These are phyloP conservation scores for Dysmachus trigonus DNA, from an alignment of 2,888 invertebrate genomes.

Conservation along the genomic window DNA sequence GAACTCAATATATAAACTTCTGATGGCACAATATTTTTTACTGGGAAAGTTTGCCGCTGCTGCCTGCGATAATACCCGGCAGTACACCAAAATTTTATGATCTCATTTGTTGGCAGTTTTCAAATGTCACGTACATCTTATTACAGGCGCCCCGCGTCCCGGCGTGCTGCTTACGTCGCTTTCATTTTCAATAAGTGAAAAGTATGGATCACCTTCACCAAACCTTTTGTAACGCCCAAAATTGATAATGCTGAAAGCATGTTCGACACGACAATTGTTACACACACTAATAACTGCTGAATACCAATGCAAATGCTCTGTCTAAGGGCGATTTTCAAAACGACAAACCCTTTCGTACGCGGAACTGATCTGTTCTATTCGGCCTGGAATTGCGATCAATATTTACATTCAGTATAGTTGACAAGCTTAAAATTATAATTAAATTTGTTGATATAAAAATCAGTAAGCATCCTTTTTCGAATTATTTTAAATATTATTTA, in stretches of 20 bases:
- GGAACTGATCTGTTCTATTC: no score
- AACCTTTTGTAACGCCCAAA: not conserved
- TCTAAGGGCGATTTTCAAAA: not conserved
- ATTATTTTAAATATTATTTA: no score
- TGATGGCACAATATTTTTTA: slow-evolving; percentile 10
- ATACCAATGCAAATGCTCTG: not conserved
- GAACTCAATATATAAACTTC: slow-evolving; percentile 4
- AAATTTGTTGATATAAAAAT: no score
- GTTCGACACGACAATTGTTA: not conserved
- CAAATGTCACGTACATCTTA: slow-evolving; percentile 21
- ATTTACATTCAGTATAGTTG: no score
- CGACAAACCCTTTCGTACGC: not conserved
- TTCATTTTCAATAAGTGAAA: not conserved
- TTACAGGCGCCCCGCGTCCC: not conserved
- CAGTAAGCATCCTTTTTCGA: no score
- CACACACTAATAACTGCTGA: not conserved
- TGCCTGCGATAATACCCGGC: not conserved
- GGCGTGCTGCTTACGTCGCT: not conserved
- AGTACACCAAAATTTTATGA: slow-evolving; percentile 25
- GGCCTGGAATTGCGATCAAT: no score
- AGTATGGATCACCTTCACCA: not conserved
- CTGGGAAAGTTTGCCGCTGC: not conserved
- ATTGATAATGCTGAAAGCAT: not conserved
- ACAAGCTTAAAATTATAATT: no score
- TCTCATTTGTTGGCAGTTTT: slow-evolving; percentile 30